Conservation (phyloP, 92 coral and sea anemone species). For the Phenganax marumi region DNA sequence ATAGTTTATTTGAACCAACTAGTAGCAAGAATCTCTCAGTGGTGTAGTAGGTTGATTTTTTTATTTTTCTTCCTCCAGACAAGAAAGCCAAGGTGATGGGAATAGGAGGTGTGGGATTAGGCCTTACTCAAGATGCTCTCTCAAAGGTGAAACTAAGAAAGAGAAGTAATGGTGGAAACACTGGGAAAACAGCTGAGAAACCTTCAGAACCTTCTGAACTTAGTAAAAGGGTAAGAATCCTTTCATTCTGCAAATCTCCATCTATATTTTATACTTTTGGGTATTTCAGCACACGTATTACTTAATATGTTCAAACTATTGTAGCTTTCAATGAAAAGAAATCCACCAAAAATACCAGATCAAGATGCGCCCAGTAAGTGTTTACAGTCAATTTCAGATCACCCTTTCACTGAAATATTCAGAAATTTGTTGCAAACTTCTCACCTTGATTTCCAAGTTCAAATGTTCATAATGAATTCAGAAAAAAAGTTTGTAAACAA, state of each 20-base stretch:
- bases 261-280: neutral
- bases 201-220: constrained; percentile 17
- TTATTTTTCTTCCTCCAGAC: constrained; percentile 10
- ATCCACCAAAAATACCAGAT: constrained; percentile 12
- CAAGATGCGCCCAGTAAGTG: neutral
- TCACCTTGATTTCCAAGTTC: too few relatives aligned
- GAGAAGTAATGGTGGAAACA: constrained; percentile 11
- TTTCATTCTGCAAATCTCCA: neutral
- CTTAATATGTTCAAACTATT: neutral
- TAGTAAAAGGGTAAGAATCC: constrained; percentile 27
- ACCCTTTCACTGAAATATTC: too few relatives aligned
- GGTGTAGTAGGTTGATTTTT: too few relatives aligned
- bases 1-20: too few relatives aligned
- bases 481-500: too few relatives aligned
- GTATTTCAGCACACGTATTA: neutral
- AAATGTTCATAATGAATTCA: too few relatives aligned
- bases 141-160: constrained; percentile 72
- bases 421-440: too few relatives aligned
- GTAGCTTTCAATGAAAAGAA: constrained; percentile 25
- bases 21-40: too few relatives aligned
- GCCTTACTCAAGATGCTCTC: constrained; percentile 64
- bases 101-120: constrained; percentile 83
- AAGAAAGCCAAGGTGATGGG: constrained; percentile 64
- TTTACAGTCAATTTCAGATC: neutral
- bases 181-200: neutral